Conservation (phyloP, 2,797 vertebrate genomes). For the Intellagama lesueurii region DNA sequence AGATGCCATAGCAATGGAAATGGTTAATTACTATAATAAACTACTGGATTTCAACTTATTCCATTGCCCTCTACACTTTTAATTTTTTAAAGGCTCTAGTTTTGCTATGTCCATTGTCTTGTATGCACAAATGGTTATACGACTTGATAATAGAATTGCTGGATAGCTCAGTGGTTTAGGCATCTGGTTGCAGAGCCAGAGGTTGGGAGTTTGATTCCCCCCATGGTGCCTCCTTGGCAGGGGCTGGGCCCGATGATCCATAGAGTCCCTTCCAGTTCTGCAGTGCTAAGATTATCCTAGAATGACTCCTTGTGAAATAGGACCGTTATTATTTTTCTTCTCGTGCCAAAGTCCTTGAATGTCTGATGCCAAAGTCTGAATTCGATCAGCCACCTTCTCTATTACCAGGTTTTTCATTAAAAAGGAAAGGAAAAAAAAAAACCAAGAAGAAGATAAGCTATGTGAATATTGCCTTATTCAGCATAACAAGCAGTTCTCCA, state of each 20-base stretch:
- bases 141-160: not conserved
- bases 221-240: too few relatives aligned
- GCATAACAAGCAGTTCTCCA: constrained; percentile 56
- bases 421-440: not conserved
- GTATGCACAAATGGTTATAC: constrained; percentile 38
- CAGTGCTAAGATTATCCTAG: not conserved
- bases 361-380: constrained; percentile 38
- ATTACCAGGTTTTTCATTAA: constrained; percentile 47
- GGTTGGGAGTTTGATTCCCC: too few relatives aligned
- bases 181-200: too few relatives aligned
- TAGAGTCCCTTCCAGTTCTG: too few relatives aligned
- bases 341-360: not conserved
- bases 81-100: constrained; percentile 37
- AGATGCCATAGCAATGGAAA: not conserved
- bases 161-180: too few relatives aligned
- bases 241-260: too few relatives aligned
- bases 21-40: not conserved
- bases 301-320: constrained; percentile 22
- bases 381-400: constrained; percentile 38
- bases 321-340: constrained; percentile 18
- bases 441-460: constrained; percentile 56
- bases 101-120: not conserved
- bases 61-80: not conserved
- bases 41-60: not conserved
- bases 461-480: constrained; percentile 40